Evolutionary conservation across 2,113 vertebrate genomes (phyloP).

Genomic region (Perca flavescens): DNA sequence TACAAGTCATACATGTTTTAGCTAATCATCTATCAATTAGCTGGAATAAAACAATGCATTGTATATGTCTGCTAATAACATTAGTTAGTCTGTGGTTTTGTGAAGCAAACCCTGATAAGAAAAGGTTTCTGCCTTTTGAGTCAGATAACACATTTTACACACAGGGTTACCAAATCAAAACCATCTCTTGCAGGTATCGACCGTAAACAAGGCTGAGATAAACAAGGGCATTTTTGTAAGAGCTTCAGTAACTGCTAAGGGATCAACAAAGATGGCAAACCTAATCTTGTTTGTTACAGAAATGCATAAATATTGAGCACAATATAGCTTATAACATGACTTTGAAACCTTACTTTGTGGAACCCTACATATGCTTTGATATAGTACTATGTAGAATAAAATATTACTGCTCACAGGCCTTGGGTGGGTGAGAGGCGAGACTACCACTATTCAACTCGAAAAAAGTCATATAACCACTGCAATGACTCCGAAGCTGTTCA

Average conservation of each 20-base stretch:
- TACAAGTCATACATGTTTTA: slow-evolving; percentile 17
- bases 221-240: slow-evolving; percentile 14
- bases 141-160: slow-evolving; percentile 26
- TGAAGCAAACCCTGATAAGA: not conserved
- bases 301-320: not conserved
- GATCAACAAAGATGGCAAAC: slow-evolving; percentile 23
- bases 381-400: not conserved
- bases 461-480: no score
- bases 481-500: no score
- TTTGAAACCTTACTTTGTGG: not conserved
- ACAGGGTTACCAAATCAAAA: slow-evolving; percentile 15
- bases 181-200: slow-evolving; percentile 18
- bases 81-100: slow-evolving; percentile 20
- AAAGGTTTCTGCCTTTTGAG: slow-evolving; percentile 35
- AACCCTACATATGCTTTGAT: not conserved
- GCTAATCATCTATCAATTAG: slow-evolving; percentile 43
- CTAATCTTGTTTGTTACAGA: slow-evolving; percentile 50
- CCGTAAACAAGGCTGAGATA: slow-evolving; percentile 19
- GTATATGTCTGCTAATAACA: slow-evolving; percentile 19
- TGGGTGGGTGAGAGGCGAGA: no score
- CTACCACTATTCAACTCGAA: no score
- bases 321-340: not conserved
- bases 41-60: not conserved
- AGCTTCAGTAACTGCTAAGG: slow-evolving; percentile 14
- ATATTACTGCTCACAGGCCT: no score